phyloP scores from a whole-genome alignment of 2,797 vertebrate species.

The Hapalemur alaotrensis region DNA sequence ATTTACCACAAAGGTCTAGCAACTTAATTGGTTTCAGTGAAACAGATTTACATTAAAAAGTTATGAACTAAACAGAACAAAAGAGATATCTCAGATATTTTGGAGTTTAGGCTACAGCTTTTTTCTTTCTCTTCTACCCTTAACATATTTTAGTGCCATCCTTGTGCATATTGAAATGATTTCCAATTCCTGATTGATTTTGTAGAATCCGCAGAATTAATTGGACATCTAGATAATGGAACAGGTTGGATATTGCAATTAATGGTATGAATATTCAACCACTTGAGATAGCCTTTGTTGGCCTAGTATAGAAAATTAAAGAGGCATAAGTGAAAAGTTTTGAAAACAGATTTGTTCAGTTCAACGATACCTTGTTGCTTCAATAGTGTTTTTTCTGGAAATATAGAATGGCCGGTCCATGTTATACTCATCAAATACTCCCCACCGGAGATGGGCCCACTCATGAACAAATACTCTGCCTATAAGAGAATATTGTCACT shows the following conservation, averaged over 20 bases:
- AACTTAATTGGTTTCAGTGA: not conserved
- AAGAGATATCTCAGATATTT: not conserved
- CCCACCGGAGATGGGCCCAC: constrained; percentile 87
- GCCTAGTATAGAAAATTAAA: not conserved
- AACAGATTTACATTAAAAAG: not conserved
- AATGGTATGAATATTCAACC: not conserved
- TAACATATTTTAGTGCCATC: not conserved
- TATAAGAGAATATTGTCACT: constrained; percentile 63
- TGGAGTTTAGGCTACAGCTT: not conserved
- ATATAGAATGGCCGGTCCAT: constrained; percentile 79
- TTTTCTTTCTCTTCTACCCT: not conserved
- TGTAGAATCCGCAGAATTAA: not conserved
- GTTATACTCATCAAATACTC: constrained; percentile 86
- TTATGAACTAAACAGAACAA: not conserved
- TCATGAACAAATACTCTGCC: constrained; percentile 85
- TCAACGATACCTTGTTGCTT: constrained; percentile 83
- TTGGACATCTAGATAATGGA: not conserved
- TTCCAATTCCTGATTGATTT: not conserved
- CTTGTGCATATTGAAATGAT: not conserved
- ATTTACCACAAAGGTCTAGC: not conserved
- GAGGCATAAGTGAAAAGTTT: not conserved
- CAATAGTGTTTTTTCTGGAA: constrained; percentile 45
- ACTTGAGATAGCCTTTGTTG: not conserved
- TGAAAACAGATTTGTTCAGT: constrained; percentile 2
- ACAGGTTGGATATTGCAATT: not conserved